A percentile compares a stretch with the other conserved stretches of the same genome.
These are phyloP conservation scores for Streptopelia turtur DNA, from an alignment of 2,797 vertebrate genomes.

Conservation along the genomic window DNA sequence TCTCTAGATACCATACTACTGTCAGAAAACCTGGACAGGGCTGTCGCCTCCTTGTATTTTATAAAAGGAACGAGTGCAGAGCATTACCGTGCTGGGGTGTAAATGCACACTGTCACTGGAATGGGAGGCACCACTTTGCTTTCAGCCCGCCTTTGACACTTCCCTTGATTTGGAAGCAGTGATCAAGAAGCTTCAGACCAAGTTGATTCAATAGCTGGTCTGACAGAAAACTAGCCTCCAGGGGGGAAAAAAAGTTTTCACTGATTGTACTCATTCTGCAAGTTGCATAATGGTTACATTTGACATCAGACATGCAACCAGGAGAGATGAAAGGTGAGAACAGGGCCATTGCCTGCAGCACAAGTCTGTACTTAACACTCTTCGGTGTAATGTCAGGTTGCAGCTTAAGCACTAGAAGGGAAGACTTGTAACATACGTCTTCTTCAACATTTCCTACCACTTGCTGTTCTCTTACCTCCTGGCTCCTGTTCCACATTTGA, in stretches of 20 bases:
- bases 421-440: background rate
- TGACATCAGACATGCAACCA: background rate
- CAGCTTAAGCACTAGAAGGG: background rate
- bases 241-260: background rate
- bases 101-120: background rate
- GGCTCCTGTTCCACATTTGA: conserved; percentile 44
- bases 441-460: background rate
- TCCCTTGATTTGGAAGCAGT: background rate
- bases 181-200: background rate
- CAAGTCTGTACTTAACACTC: background rate
- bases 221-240: background rate
- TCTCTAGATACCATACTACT: background rate
- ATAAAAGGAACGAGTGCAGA: background rate
- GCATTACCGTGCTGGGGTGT: background rate
- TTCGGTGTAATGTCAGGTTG: background rate
- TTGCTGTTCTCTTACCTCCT: conserved; percentile 58
- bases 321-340: background rate
- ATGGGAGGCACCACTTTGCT: background rate
- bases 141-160: background rate
- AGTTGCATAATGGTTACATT: background rate
- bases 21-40: fast-evolving
- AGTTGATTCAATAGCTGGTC: background rate
- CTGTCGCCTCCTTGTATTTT: background rate
- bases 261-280: background rate
- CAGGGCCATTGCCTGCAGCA: background rate